phyloP scores from a whole-genome alignment of 2,113 vertebrate genomes.

The Cheirogaleus medius region DNA sequence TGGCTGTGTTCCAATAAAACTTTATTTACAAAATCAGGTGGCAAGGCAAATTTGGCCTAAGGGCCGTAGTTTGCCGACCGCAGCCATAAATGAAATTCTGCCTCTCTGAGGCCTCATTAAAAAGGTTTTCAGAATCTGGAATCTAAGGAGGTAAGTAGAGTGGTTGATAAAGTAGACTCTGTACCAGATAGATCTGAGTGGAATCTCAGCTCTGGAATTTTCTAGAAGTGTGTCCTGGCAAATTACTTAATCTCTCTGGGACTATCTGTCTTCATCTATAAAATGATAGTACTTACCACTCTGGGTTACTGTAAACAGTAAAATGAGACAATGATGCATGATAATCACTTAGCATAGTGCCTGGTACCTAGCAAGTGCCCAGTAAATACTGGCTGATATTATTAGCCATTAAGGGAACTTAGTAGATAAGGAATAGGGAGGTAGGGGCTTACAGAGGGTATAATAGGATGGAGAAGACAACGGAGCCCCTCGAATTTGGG shows the following conservation, averaged over 20 bases:
- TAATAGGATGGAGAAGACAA: constrained; percentile 86
- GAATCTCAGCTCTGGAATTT: neutral
- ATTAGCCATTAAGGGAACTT: neutral
- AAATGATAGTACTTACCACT: neutral
- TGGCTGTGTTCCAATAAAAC: neutral
- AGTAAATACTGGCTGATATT: neutral
- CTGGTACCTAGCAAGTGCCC: neutral
- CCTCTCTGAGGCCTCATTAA: neutral
- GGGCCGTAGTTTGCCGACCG: neutral
- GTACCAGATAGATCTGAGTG: neutral
- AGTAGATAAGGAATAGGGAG: neutral
- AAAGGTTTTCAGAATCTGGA: neutral
- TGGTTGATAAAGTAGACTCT: neutral
- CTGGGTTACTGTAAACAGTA: neutral
- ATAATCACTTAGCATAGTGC: neutral
- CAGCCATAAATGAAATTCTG: constrained; percentile 19
- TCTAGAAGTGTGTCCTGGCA: neutral
- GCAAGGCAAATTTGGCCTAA: neutral
- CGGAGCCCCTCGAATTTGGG: constrained; percentile 58
- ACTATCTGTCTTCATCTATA: neutral
- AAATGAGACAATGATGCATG: neutral
- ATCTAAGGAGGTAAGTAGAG: neutral
- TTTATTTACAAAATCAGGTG: constrained; percentile 28
- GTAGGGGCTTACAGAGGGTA: constrained; percentile 82
- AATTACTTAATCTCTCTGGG: constrained; percentile 30